Evolutionary conservation across 2,113 vertebrate species (phyloP).

Genomic region (Aegithalos caudatus): DNA sequence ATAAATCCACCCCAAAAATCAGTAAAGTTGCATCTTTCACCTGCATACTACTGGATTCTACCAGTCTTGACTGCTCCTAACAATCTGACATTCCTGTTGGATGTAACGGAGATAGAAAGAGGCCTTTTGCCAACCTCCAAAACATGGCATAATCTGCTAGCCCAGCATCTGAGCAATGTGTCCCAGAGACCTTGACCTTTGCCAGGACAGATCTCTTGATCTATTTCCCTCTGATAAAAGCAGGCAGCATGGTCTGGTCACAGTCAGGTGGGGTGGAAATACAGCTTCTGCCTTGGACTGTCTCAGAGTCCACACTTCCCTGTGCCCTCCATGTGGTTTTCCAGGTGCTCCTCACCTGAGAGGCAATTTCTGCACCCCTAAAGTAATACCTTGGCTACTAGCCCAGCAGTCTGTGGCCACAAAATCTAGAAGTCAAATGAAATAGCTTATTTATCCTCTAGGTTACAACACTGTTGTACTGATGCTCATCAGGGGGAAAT

Average conservation of each 20-base stretch:
- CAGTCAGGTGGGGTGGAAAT: background rate
- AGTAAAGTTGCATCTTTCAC: background rate
- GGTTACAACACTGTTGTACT: background rate
- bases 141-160: background rate
- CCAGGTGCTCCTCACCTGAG: background rate
- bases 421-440: background rate
- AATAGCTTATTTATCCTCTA: background rate
- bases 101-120: background rate
- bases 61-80: background rate
- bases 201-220: background rate
- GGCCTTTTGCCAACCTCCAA: background rate
- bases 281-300: background rate
- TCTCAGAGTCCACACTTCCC: background rate
- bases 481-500: background rate
- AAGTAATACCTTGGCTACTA: background rate
- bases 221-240: fast-evolving
- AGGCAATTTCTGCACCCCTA: background rate
- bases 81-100: background rate
- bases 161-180: background rate
- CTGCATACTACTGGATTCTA: background rate
- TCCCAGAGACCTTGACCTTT: background rate
- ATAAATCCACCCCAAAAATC: background rate
- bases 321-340: fast-evolving
- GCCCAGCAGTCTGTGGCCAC: background rate
- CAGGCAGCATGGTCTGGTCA: background rate